Evolutionary conservation across 2,888 invertebrate genomes (phyloP).

Genomic region (Eulithis prunata): DNA sequence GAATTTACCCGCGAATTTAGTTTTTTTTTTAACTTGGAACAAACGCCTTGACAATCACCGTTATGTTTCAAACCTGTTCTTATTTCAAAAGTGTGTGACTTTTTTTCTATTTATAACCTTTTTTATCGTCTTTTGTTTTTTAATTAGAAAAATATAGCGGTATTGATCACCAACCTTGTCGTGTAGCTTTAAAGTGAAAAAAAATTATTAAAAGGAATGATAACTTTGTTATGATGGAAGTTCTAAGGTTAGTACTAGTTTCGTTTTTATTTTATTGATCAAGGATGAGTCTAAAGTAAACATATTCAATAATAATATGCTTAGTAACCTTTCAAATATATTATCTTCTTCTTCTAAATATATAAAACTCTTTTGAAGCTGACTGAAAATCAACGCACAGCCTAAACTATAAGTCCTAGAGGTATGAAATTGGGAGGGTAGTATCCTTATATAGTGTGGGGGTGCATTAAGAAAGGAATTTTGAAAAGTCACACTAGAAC

Average conservation of each 20-base stretch:
- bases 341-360: too few species aligned
- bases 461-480: too few species aligned
- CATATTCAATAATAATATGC: too few species aligned
- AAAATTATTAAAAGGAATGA: conserved; percentile 24
- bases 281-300: too few species aligned
- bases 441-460: too few species aligned
- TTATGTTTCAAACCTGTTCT: conserved; percentile 21
- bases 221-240: conserved; percentile 36
- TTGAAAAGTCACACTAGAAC: too few species aligned
- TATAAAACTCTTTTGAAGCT: too few species aligned
- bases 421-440: too few species aligned
- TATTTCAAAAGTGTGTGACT: conserved; percentile 11
- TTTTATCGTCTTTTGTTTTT: not conserved
- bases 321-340: not conserved
- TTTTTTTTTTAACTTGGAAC: conserved; percentile 24
- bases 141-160: not conserved
- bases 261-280: not conserved
- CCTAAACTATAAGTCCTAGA: too few species aligned
- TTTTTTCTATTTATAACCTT: not conserved
- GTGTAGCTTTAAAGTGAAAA: not conserved
- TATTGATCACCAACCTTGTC: not conserved
- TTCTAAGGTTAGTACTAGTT: conserved; percentile 38
- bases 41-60: conserved; percentile 15
- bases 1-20: not conserved
- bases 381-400: too few species aligned